A percentile compares a stretch with the other conserved stretches of the same genome.
phyloP scores from a whole-genome alignment of 2,113 vertebrate genomes.

The Phyllopteryx taeniolatus region DNA sequence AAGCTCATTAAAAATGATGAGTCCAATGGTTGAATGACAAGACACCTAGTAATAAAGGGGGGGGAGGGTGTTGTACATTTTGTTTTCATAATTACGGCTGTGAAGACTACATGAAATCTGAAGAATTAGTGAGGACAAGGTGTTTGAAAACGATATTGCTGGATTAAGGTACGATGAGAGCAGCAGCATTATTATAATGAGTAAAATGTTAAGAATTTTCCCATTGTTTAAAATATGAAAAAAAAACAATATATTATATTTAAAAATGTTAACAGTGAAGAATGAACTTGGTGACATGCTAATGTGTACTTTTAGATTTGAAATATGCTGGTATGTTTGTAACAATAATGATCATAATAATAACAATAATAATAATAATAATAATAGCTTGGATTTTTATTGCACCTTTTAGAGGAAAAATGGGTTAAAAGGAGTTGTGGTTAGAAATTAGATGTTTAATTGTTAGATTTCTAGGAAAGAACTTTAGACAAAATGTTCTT shows the following conservation, averaged over 20 bases:
- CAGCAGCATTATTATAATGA: neutral
- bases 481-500: too few relatives aligned
- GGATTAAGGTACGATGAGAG: slow-evolving; percentile 15
- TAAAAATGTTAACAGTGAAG: slow-evolving; percentile 3
- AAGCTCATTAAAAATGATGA: slow-evolving; percentile 84
- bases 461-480: too few relatives aligned
- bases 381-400: neutral
- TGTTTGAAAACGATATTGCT: slow-evolving; percentile 37
- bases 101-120: slow-evolving; percentile 29
- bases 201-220: neutral
- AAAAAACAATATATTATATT: neutral
- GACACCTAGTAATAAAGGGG: slow-evolving; percentile 38
- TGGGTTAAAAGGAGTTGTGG: too few relatives aligned
- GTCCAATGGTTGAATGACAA: slow-evolving; percentile 44
- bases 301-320: neutral
- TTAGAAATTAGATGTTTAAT: too few relatives aligned
- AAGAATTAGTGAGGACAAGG: slow-evolving; percentile 40
- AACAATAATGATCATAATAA: too few relatives aligned
- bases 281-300: neutral
- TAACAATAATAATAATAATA: too few relatives aligned
- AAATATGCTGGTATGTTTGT: neutral
- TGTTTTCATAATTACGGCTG: slow-evolving; percentile 57
- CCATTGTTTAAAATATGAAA: neutral
- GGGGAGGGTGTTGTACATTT: slow-evolving; percentile 48
- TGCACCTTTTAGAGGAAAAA: neutral